Evolutionary conservation across 2,888 invertebrate genomes (phyloP).

Genomic region (Cryptus armator): DNA sequence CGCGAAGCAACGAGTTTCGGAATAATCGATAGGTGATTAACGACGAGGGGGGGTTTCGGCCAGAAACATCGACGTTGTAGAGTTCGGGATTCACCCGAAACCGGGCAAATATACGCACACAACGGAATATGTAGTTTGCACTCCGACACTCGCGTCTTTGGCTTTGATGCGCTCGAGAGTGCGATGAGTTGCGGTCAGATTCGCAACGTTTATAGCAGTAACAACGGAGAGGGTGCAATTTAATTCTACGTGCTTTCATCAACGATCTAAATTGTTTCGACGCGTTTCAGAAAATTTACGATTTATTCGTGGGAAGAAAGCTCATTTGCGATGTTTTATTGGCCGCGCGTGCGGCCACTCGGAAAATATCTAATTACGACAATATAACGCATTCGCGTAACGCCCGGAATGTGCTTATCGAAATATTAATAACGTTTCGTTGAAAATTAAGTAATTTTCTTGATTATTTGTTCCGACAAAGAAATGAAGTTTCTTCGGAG

Average conservation of each 20-base stretch:
- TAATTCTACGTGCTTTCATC: conserved; percentile 7
- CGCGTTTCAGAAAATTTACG: not conserved
- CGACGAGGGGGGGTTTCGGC: not conserved
- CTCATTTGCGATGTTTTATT: not conserved
- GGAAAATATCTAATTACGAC: not conserved
- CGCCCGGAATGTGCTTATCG: too few relatives aligned
- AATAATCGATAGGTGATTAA: conserved; percentile 18
- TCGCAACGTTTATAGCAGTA: not conserved
- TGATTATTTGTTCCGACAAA: too few relatives aligned
- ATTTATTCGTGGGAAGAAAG: not conserved
- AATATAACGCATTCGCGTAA: not conserved
- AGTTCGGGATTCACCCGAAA: not conserved
- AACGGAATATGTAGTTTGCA: not conserved
- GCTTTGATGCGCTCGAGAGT: conserved; percentile 5
- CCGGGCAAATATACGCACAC: not conserved
- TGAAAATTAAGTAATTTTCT: too few relatives aligned
- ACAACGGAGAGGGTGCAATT: not conserved
- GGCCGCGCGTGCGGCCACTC: not conserved
- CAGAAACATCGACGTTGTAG: not conserved
- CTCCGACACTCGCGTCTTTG: not conserved
- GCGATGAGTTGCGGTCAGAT: conserved; percentile 4
- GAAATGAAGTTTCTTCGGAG: too few relatives aligned
- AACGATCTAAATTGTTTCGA: not conserved
- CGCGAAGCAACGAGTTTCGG: conserved; percentile 1
- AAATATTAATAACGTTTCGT: too few relatives aligned